These are phyloP conservation scores for Lytechinus variegatus DNA, from an alignment of 35 echinoderm and acorn worm genomes.

Conservation along the genomic window DNA sequence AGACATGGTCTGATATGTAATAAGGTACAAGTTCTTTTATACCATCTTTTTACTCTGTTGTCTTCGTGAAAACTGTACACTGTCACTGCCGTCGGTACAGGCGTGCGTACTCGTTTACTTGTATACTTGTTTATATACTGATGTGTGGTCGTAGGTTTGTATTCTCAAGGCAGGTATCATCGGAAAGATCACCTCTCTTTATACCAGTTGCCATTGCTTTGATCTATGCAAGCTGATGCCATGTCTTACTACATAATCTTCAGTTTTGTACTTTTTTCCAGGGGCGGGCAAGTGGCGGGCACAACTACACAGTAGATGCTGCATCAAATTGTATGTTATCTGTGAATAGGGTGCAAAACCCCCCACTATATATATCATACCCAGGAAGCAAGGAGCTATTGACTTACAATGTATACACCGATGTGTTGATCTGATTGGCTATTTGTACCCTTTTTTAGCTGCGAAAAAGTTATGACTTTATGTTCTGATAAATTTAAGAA, in stretches of 20 bases:
- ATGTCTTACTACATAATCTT: neutral
- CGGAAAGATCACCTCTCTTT: neutral
- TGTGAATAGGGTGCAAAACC: neutral
- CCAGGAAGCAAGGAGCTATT: too few species aligned
- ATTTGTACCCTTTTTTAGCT: too few species aligned
- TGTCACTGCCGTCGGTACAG: neutral
- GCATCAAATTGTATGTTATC: neutral
- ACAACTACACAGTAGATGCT: neutral
- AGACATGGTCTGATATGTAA: neutral
- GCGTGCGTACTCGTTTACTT: neutral
- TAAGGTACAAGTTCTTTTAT: neutral
- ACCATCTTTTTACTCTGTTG: neutral
- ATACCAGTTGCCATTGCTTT: neutral
- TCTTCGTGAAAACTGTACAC: neutral
- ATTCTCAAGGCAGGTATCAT: neutral
- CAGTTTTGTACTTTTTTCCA: neutral
- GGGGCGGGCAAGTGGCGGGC: neutral
- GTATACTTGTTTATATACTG: neutral
- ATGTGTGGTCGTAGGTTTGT: neutral
- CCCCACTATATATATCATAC: too few species aligned
- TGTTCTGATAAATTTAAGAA: too few species aligned
- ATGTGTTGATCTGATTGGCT: too few species aligned
- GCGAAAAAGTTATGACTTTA: too few species aligned
- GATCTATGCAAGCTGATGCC: neutral
- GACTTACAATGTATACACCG: too few species aligned